A percentile compares a stretch with the other conserved stretches of the same genome.
Conservation (phyloP, 92 coral and sea anemone genomes). For the Parazoanthus darwini region DNA sequence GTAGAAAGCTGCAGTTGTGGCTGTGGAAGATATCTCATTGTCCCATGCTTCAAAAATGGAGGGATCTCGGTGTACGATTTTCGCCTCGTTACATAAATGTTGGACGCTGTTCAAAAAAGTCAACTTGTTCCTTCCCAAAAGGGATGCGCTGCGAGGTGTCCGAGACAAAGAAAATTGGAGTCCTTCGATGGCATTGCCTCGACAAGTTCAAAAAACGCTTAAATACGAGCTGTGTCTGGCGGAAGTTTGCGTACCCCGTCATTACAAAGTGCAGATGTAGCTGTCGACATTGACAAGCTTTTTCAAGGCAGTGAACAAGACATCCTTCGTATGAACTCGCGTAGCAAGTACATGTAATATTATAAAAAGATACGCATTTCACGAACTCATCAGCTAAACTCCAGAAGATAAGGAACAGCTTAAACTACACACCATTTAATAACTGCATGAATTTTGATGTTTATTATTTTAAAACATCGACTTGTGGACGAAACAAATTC, state of each 20-base stretch:
- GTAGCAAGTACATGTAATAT: background rate
- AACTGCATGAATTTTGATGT: conserved; percentile 13
- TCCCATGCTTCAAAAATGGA: conserved; percentile 87
- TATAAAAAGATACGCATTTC: background rate
- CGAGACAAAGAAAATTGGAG: conserved; percentile 57
- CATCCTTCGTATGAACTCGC: background rate
- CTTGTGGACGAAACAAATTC: background rate
- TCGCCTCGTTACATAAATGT: conserved; percentile 92
- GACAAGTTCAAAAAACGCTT: conserved; percentile 47
- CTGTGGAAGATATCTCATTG: conserved; percentile 93
- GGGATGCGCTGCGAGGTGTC: conserved; percentile 90
- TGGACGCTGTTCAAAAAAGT: conserved; percentile 86
- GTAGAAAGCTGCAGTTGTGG: conserved; percentile 96
- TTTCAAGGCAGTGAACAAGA: background rate
- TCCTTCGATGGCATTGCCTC: conserved; percentile 83
- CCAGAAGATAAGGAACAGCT: background rate
- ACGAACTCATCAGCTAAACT: conserved; percentile 17
- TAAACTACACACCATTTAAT: conserved; percentile 24
- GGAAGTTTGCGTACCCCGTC: conserved; percentile 61
- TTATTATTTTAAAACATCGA: background rate
- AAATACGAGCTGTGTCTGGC: conserved; percentile 75
- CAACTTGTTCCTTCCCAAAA: conserved; percentile 88
- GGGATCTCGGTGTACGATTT: conserved; percentile 71
- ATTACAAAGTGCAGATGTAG: conserved; percentile 83
- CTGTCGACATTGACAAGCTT: conserved; percentile 45